These are phyloP conservation scores for Trichechus manatus DNA, from an alignment of 2,113 vertebrate genomes.

Conservation along the genomic window DNA sequence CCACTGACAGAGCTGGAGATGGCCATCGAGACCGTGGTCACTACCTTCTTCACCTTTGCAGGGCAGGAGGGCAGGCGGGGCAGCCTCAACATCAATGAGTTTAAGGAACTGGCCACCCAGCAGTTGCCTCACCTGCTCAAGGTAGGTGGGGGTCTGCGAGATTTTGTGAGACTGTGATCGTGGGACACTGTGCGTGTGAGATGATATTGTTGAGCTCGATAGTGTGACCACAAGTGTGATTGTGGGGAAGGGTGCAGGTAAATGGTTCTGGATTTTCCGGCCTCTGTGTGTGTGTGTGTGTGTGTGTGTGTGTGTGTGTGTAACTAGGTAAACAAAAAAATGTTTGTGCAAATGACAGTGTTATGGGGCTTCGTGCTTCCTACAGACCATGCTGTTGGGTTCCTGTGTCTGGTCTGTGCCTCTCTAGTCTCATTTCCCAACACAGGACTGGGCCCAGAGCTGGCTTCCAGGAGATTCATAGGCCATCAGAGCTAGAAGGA, in stretches of 20 bases:
- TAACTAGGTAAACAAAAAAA: neutral
- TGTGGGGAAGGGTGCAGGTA: neutral
- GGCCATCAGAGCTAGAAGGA: neutral
- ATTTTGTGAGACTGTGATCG: neutral
- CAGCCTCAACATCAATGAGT: constrained; percentile 79
- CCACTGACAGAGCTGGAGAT: constrained; percentile 85
- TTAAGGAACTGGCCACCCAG: constrained; percentile 84
- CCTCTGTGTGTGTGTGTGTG: no score
- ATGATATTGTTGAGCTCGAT: neutral
- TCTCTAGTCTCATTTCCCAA: neutral
- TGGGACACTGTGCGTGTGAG: neutral
- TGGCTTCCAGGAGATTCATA: neutral
- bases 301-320: neutral
- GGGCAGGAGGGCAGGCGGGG: constrained; percentile 82
- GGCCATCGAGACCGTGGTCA: constrained; percentile 86
- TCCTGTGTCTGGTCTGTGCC: neutral
- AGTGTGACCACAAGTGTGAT: neutral
- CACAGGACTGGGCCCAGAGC: neutral
- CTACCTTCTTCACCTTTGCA: constrained; percentile 79
- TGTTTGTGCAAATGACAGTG: neutral
- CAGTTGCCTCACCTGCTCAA: constrained; percentile 88
- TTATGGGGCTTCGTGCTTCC: neutral
- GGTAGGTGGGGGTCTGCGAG: constrained; percentile 76
- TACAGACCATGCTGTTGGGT: neutral
- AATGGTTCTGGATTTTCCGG: neutral